These are phyloP conservation scores for Microctenopoma stevenorrisi DNA, from an alignment of 2,797 vertebrate genomes.

Conservation along the genomic window DNA sequence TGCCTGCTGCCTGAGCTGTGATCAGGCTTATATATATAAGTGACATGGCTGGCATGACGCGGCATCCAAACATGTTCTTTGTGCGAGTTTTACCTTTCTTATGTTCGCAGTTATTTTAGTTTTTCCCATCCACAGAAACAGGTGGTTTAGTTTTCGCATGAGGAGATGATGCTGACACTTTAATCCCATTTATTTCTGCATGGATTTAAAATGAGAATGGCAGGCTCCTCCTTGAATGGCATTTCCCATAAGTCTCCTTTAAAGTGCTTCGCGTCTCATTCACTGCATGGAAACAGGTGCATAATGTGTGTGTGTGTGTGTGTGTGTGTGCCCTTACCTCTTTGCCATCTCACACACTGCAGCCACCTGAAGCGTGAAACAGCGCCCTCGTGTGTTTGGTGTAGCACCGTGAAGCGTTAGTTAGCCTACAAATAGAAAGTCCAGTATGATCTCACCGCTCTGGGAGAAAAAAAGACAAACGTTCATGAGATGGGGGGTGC, in stretches of 20 bases:
- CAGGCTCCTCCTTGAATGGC: not conserved
- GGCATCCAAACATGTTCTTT: slow-evolving; percentile 5
- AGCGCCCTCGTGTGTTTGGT: slow-evolving; percentile 69
- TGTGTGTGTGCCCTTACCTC: slow-evolving; percentile 19
- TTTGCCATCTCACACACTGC: not conserved
- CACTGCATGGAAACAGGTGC: slow-evolving; percentile 46
- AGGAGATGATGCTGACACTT: not conserved
- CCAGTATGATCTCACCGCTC: slow-evolving; percentile 65
- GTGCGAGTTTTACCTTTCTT: not conserved
- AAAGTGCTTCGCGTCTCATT: not conserved
- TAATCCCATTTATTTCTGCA: not conserved
- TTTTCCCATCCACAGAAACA: not conserved
- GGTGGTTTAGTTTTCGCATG: not conserved
- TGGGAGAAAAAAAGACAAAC: slow-evolving; percentile 36
- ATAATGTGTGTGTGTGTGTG: not conserved
- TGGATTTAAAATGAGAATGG: not conserved
- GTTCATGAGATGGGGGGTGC: slow-evolving; percentile 46
- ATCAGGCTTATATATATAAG: not conserved
- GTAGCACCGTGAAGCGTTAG: slow-evolving; percentile 9
- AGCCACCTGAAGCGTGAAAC: slow-evolving; percentile 41
- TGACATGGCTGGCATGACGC: not conserved
- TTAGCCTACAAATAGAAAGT: slow-evolving; percentile 61
- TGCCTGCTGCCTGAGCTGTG: not conserved
- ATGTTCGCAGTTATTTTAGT: not conserved
- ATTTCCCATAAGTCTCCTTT: not conserved